Evolutionary conservation across 2,113 vertebrate genomes (phyloP), one percentile per base, ranked within the genome.

Genomic region (Lycocorax pyrrhopterus): DNA sequence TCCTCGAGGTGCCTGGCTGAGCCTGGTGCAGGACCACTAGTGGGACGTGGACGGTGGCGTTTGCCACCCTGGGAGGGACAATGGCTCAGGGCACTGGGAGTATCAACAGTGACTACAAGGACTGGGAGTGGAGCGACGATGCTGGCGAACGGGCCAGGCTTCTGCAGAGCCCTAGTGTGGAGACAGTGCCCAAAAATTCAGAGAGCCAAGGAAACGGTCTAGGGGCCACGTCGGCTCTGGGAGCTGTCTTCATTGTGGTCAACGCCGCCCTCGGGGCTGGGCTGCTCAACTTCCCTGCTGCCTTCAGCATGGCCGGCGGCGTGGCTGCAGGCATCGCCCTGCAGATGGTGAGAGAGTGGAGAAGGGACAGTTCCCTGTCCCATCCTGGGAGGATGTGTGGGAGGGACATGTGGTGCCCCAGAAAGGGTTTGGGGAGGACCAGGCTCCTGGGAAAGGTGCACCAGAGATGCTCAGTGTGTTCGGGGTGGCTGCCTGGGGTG

Each of bases 221-320:
- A 53, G 97, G 97, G 30, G 95, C 97, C 51, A 99, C 98, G 0
- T 99, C 99, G 0, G 91, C 97, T 3, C 53, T 98, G 15, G 99
- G 98, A 4, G 99, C 99, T 0, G 62, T 99, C 86, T 99, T 99
- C 96, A 99, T 99, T 3, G 99, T 99, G 10, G 99, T 99, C 77
- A 99, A 99, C 0, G 99, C 99, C 9, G 99, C 99, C 3, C 97
- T 99, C 0, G 99, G 99, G 7, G 99, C 99, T 0, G 99, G 99
- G 46, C 98, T 99, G 52, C 99, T 99, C 59, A 99, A 99, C 97
- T 99, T 99, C 89, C 99, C 99, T 0, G 99, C 99, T 2, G 99
- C 99, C 62, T 99, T 99, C 97, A 99, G 96, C 96, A 99, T 98
- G 81, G 99, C 99, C 0, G 99, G 99, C 0, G 99, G 99, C 0